Evolutionary conservation across 2,797 vertebrate species (phyloP), one percentile per base, ranked within the genome.

Genomic region (Cyclopterus lumpus): DNA sequence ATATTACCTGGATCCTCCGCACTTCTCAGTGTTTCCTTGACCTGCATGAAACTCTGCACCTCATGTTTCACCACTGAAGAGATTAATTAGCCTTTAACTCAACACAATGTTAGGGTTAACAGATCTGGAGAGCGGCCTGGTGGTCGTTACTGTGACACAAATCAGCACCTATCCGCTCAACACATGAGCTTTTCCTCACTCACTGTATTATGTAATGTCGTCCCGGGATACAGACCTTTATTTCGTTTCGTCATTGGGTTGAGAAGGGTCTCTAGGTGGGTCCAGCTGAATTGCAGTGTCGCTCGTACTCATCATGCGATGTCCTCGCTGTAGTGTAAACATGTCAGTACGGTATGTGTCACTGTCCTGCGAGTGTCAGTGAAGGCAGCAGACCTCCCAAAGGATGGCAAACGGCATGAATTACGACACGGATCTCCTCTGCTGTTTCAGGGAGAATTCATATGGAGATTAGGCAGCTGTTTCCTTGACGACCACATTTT

Each of bases 401-500:
- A 70, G 40, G 34, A 74, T 3, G 40, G 64, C 66, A 71, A 78
- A 86, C 58, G 30, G 24, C 66, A 48, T n/a, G 46, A 61, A 44
- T 42, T 48, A 40, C 7, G 32, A 22, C 53, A 64, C n/a, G 16
- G 30, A 60, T 64, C 60, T 70, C 28, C 44, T 71, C 36, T 44
- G 38, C 46, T 64, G 67, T 86, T 73, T 75, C 60, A 36, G 28
- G 15, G 30, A 61, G 68, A 75, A 85, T 84, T 80, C 62, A 85
- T 71, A 81, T 85, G 63, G 77, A 88, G 74, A 91, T 86, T 40
- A 55, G 34, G 58, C 48, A 2, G 36, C 84, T 72, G 92, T 93
- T 92, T 89, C 92, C 91, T 73, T 89, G 91, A 89, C 89, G 86
- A 93, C 92, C 73, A 57, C 64, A 85, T 90, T 79, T 85, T 69